Evolutionary conservation across 1,140 invertebrate genomes (phyloP).

Genomic region (Agrilus planipennis): DNA sequence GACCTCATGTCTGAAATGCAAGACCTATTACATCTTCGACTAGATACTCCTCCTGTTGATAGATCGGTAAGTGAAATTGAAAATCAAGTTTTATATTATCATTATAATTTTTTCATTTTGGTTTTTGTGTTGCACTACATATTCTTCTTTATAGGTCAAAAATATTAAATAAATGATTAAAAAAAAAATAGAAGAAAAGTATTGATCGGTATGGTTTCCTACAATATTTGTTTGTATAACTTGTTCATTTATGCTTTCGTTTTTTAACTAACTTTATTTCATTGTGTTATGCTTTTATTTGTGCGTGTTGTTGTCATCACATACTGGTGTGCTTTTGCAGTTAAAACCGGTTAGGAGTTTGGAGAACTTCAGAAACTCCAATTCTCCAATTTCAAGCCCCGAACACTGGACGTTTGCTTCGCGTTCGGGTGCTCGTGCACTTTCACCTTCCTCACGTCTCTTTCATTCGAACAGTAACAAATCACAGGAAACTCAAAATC

Average conservation of each 20-base stretch:
- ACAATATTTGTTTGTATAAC: too few species aligned
- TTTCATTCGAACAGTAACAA: slow-evolving; percentile 18
- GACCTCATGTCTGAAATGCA: slow-evolving; percentile 55
- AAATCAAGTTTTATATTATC: slow-evolving; percentile 7
- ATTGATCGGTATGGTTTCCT: too few species aligned
- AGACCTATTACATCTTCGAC: slow-evolving; percentile 42
- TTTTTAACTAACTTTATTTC: slow-evolving; percentile 2
- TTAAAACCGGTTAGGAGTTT: slow-evolving; percentile 47
- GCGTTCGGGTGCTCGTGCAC: slow-evolving; percentile 15
- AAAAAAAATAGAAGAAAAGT: too few species aligned
- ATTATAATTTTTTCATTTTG: slow-evolving; percentile 6
- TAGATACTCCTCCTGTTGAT: slow-evolving; percentile 40
- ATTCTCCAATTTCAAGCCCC: slow-evolving; percentile 29
- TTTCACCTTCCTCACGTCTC: slow-evolving; percentile 18
- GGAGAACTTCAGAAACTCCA: slow-evolving; percentile 43
- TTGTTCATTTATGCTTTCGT: too few species aligned
- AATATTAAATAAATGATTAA: too few species aligned
- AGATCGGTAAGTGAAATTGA: slow-evolving; percentile 44
- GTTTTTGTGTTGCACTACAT: too few species aligned
- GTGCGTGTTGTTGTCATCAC: neutral
- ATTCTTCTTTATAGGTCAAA: too few species aligned
- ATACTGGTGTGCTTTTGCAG: slow-evolving; percentile 36
- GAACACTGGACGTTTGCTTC: slow-evolving; percentile 28
- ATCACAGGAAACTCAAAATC: slow-evolving; percentile 24
- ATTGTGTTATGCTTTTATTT: slow-evolving; percentile 7